phyloP scores from a whole-genome alignment of 1,140 invertebrate species.

The Aphis gossypii region DNA sequence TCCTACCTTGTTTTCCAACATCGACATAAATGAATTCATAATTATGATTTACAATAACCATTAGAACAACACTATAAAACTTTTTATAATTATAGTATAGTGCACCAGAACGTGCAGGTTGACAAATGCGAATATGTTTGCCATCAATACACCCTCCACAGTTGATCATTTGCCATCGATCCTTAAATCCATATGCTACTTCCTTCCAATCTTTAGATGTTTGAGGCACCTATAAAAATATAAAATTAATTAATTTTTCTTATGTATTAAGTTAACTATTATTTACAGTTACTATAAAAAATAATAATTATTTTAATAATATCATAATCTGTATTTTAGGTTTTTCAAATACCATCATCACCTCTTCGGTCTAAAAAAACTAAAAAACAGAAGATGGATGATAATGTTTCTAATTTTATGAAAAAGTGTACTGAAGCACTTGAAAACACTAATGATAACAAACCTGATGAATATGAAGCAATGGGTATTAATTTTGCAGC shows the following conservation, averaged over 20 bases:
- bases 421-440: too few species aligned
- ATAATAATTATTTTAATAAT: too few species aligned
- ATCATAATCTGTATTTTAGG: too few species aligned
- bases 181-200: constrained; percentile 60
- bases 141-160: constrained; percentile 64
- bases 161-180: constrained; percentile 64
- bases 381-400: too few species aligned
- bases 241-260: neutral
- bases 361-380: too few species aligned
- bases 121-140: constrained; percentile 61
- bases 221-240: constrained; percentile 56
- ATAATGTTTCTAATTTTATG: too few species aligned
- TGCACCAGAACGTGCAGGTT: constrained; percentile 62
- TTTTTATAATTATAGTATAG: constrained; percentile 64
- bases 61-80: constrained; percentile 61
- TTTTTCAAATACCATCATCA: too few species aligned
- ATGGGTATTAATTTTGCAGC: neutral
- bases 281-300: too few species aligned
- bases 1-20: constrained; percentile 60
- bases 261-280: too few species aligned
- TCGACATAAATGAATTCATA: constrained; percentile 59
- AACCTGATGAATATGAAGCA: too few species aligned
- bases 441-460: too few species aligned
- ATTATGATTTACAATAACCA: constrained; percentile 59
- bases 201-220: constrained; percentile 60